Evolutionary conservation across 2,113 vertebrate species (phyloP).

Genomic region (Bolborhynchus lineola): DNA sequence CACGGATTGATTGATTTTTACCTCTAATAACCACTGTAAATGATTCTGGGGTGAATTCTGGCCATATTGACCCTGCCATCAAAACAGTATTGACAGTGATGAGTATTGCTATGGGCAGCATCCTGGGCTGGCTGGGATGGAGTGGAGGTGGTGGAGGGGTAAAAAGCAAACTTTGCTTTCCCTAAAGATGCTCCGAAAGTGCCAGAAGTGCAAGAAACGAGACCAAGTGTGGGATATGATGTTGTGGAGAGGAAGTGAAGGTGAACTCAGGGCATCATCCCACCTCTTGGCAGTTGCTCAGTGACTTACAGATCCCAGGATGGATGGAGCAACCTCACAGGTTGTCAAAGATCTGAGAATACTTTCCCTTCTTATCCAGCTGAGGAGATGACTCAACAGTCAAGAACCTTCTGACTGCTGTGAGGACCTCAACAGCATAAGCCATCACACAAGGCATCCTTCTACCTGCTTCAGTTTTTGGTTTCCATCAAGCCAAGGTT

Average conservation of each 20-base stretch:
- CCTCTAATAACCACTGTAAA: background rate
- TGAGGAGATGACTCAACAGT: background rate
- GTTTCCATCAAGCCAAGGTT: background rate
- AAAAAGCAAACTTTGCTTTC: background rate
- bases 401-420: accelerated
- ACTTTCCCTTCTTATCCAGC: background rate
- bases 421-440: accelerated
- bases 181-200: background rate
- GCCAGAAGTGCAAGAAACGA: background rate
- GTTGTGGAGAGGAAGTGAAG: background rate
- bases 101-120: background rate
- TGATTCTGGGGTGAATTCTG: conserved; percentile 9
- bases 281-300: background rate
- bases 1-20: background rate
- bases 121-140: background rate
- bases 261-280: background rate
- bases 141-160: accelerated
- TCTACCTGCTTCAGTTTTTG: background rate
- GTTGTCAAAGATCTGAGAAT: background rate
- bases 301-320: background rate
- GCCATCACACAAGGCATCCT: background rate
- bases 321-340: accelerated
- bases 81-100: background rate
- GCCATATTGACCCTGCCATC: background rate
- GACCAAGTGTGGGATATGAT: accelerated